Evolutionary conservation across 2,113 vertebrate species (phyloP).

Genomic region (Epinephelus moara): DNA sequence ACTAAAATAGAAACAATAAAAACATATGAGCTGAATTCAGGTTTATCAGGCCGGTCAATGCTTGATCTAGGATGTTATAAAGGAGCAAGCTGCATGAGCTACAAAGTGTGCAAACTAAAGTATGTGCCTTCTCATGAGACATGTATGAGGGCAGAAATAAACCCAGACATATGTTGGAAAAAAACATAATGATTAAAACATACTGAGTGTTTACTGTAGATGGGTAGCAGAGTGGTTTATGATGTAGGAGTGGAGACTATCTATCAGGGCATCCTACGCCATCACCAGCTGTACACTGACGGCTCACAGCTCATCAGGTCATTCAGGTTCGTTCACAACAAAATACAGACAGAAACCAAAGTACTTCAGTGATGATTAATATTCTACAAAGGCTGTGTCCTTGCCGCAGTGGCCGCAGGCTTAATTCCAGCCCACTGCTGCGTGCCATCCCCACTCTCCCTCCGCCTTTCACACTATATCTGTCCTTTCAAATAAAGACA

Average conservation of each 20-base stretch:
- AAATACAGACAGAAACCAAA: slow-evolving; percentile 11
- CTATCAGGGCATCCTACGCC: not conserved
- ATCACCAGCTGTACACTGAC: not conserved
- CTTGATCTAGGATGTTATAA: not conserved
- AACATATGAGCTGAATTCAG: not conserved
- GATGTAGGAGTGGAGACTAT: slow-evolving; percentile 5
- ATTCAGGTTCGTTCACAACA: not conserved
- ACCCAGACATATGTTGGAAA: not conserved
- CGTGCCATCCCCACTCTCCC: too few species aligned
- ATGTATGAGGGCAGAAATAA: not conserved
- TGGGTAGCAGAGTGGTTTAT: not conserved
- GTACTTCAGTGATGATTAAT: not conserved
- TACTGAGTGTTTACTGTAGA: not conserved
- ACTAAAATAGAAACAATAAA: not conserved
- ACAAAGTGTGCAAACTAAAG: not conserved
- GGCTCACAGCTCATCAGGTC: not conserved
- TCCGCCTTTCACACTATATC: too few species aligned
- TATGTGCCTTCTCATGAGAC: not conserved
- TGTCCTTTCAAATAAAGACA: too few species aligned
- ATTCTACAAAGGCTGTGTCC: too few species aligned
- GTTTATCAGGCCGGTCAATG: not conserved
- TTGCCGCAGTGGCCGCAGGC: too few species aligned
- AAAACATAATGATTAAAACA: not conserved
- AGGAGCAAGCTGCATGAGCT: not conserved
- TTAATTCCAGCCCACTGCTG: too few species aligned